Conservation (phyloP, 2,888 invertebrate genomes). For the Apoda limacodes region DNA sequence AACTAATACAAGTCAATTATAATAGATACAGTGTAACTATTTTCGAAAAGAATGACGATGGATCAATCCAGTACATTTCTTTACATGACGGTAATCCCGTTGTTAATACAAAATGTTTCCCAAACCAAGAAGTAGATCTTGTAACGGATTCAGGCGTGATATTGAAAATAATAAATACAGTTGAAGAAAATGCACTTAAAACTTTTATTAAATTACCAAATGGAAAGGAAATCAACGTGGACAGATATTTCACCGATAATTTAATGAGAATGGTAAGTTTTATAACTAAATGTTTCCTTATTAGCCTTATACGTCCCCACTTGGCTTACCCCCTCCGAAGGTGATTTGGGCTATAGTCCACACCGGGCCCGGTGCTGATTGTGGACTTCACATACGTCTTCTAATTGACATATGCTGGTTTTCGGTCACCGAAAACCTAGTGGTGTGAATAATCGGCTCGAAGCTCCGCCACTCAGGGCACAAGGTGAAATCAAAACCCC, state of each 20-base stretch:
- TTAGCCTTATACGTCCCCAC: no score
- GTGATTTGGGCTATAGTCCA: no score
- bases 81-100: conserved; percentile 1
- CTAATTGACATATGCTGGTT: background rate
- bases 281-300: no score
- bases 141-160: conserved; percentile 3
- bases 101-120: conserved; percentile 2
- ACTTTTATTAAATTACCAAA: background rate
- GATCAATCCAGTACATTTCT: conserved; percentile 1
- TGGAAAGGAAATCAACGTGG: conserved; percentile 2
- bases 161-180: background rate
- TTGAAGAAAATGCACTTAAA: background rate
- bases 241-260: conserved; percentile 7
- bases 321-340: no score
- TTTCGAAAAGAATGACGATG: conserved; percentile 7
- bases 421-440: no score
- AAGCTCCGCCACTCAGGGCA: no score
- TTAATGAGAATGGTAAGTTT: conserved; percentile 8
- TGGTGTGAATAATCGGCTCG: no score
- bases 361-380: no score
- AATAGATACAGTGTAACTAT: background rate
- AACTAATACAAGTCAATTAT: background rate
- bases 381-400: no score
- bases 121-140: conserved; percentile 1
- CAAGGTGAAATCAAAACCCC: no score